These are phyloP conservation scores for Catharus ustulatus DNA, from an alignment of 2,797 vertebrate species.

Conservation along the genomic window DNA sequence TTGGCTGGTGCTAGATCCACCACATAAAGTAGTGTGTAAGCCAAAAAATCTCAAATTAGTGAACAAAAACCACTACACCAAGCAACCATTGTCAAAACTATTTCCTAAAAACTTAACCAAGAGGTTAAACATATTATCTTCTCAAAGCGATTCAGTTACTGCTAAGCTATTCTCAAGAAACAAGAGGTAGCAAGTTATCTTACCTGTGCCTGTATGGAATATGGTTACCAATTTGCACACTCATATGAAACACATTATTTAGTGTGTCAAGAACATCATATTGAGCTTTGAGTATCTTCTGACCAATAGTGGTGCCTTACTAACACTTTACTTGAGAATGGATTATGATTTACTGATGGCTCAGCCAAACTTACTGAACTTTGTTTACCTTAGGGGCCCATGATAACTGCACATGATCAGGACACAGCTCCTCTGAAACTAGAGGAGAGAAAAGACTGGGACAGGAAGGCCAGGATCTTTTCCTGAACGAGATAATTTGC, in stretches of 20 bases:
- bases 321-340: not conserved
- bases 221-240: not conserved
- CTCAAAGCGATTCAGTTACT: not conserved
- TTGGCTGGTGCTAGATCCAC: too few species aligned
- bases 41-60: too few species aligned
- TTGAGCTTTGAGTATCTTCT: not conserved
- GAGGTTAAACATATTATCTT: not conserved
- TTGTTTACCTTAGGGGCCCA: not conserved
- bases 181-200: not conserved
- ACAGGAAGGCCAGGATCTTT: not conserved
- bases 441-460: not conserved
- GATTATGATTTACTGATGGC: not conserved
- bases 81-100: not conserved
- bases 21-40: too few species aligned
- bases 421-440: not conserved
- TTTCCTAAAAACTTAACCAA: not conserved
- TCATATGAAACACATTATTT: not conserved
- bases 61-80: not conserved
- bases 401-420: not conserved
- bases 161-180: not conserved
- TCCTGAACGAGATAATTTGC: not conserved
- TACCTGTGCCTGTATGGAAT: not conserved
- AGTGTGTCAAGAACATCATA: not conserved
- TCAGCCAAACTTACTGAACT: not conserved
- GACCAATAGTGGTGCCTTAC: not conserved